A percentile compares a stretch with the other conserved stretches of the same genome.
phyloP scores from a whole-genome alignment of 1,140 invertebrate species.

The Hyposmocoma kahamanoa region DNA sequence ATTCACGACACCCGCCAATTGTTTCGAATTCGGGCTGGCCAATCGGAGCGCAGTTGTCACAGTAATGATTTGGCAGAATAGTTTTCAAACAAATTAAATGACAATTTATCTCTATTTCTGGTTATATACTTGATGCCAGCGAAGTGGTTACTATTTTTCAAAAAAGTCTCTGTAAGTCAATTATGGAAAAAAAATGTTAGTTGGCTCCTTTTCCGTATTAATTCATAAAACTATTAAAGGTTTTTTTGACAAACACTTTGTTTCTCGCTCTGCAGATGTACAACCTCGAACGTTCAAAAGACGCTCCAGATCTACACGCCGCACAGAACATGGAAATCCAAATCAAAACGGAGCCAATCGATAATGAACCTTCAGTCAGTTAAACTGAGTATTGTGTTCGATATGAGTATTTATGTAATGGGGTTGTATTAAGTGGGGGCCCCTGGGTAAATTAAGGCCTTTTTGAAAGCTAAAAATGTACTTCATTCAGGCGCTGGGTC shows the following conservation, averaged over 20 bases:
- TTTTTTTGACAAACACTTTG: slow-evolving; percentile 4
- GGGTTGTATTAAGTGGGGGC: neutral
- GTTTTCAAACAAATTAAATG: neutral
- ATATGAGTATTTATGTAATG: neutral
- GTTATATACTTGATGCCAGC: too few relatives aligned
- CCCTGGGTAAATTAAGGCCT: neutral
- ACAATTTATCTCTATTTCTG: neutral
- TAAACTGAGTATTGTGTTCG: neutral
- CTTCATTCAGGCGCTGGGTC: neutral
- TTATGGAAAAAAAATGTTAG: neutral
- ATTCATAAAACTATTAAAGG: neutral
- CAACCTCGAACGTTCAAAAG: slow-evolving; percentile 45
- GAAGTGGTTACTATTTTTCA: neutral
- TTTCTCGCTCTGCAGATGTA: slow-evolving; percentile 55
- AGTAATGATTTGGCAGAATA: too few relatives aligned
- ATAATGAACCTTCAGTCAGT: slow-evolving; percentile 5
- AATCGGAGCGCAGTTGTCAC: too few relatives aligned
- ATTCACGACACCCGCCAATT: too few relatives aligned
- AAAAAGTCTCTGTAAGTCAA: neutral
- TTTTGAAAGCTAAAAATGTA: neutral
- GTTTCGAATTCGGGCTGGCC: too few relatives aligned
- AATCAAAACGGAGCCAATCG: slow-evolving; percentile 43
- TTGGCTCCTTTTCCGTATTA: neutral
- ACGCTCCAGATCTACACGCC: slow-evolving; percentile 13
- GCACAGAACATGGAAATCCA: slow-evolving; percentile 29